Base-by-base conservation (phyloP, 2,113 vertebrate genomes). In the Trogon surrucura region DNA sequence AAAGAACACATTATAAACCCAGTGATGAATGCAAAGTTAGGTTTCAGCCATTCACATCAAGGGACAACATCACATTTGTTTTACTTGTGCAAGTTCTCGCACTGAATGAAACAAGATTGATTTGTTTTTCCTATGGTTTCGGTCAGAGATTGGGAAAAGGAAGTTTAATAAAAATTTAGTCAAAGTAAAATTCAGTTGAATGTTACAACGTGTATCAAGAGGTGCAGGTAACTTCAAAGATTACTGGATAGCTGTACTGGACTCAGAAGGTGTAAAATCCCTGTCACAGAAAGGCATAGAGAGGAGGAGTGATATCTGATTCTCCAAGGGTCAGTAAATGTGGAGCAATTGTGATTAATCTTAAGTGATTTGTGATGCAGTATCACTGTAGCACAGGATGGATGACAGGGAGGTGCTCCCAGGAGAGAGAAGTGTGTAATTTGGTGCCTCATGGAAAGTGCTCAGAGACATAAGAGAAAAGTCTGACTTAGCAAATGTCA, bases 401-500 rank as follows among this genome's bases (percentile, higher is more conserved):
- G 90, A 16, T 93, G 94, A 93, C 51, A 71, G 41, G 65, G 79
- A 57, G n/a, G 70, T 89, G 74, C 72, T 88, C 85, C 88, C 90
- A 11, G 25, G 80, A 91, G 94, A 95, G 47, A 80, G 56, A 77
- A 79, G 19, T 71, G 84, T 79, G 79, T 45, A 74, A 82, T 62
- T 79, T 44, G 6, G 82, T 69, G 66, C 80, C 85, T 80, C 2
- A 1, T 95, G 94, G 61, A 91, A 88, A 60, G 71, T 44, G 61
- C 23, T 82, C 60, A 71, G 85, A 79, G 80, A 45, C 83, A 83
- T 11, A 56, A 67, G 89, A 91, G 72, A 93, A 57, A 86, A 93
- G 26, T 66, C 95, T 94, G 91, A 92, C 90, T 82, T 96, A 87
- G 86, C 95, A 95, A 94, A 96, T 95, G 94, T 96, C 95, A 96